Base-by-base conservation (phyloP, 2,888 invertebrate genomes). In the Melanostoma mellinum region DNA sequence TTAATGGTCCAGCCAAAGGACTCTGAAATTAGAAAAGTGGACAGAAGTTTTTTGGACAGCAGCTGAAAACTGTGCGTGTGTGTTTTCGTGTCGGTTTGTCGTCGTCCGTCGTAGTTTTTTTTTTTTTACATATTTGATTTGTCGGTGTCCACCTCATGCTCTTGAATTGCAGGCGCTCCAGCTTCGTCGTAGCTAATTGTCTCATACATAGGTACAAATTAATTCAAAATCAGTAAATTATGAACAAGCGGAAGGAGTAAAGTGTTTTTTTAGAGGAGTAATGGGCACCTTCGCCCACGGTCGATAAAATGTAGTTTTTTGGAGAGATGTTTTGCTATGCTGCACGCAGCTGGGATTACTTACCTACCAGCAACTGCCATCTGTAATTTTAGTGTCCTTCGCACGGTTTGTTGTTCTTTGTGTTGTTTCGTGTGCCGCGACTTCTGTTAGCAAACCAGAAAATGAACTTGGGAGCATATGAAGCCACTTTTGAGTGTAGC, bases 91-190 rank as follows among this genome's bases (percentile, higher is more conserved):
- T 67, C 67, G 53, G 67, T 67, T 53, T 53, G 52, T 52, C 38
- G 42, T 36, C 50, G 50, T 69, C 52, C 9, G 44, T 60, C 38
- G 52, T 71, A 73, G 74, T 55, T 6, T 72, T 73, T 40, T 53
- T 46, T 38, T 58, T 50, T 52, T 48, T 10, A 61, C 46, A 36
- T 61, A 35, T 35, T 48, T 61, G 42, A 44, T 60, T 33, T 40
- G 44, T 71, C 67, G 73, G 73, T 77, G 73, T 77, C 65, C 63
- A 82, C 65, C 82, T 82, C 77, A 82, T 82, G 82, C 68, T 69
- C 68, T 42, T 42, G 42, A 38, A 58, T 72, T 55, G 53, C 71
- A 72, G 69, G 65, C 71, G 61, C 76, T 81, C 55, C 50, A 72
- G 67, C 76, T 65, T 81, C 35, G 71, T 71, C 40, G 77, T 36